Evolutionary conservation across 2,113 vertebrate genomes (phyloP).

Genomic region (Calyptommatus sinebrachiatus): DNA sequence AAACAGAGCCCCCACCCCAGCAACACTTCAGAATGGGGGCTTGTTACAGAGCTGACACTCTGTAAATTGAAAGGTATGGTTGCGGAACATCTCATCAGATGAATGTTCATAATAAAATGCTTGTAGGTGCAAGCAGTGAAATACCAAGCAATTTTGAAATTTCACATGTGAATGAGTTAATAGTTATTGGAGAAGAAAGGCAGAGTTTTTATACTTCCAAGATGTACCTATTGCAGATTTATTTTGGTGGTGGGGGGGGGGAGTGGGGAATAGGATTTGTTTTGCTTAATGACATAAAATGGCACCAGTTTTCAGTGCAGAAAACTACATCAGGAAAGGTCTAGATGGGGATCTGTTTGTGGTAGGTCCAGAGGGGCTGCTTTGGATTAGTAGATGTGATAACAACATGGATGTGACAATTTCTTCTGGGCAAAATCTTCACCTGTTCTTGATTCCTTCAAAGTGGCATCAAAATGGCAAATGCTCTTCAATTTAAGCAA

Average conservation of each 20-base stretch:
- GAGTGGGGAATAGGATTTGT: neutral
- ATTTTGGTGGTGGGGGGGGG: neutral
- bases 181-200: neutral
- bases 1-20: constrained; percentile 36
- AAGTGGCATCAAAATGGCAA: too few relatives aligned
- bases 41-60: constrained; percentile 35
- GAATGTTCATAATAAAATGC: constrained; percentile 1
- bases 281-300: too few relatives aligned
- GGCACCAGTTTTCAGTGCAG: neutral
- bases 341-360: too few relatives aligned
- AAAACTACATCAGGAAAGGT: too few relatives aligned
- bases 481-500: too few relatives aligned
- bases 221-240: neutral
- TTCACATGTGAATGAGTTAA: neutral
- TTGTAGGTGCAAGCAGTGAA: neutral
- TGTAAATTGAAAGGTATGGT: constrained; percentile 26
- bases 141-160: neutral
- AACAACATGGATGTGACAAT: too few relatives aligned
- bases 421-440: too few relatives aligned
- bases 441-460: too few relatives aligned
- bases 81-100: constrained; percentile 18
- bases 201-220: neutral
- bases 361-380: too few relatives aligned
- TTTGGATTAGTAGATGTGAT: too few relatives aligned
- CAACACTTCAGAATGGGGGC: constrained; percentile 29